A percentile compares a stretch with the other conserved stretches of the same genome.
Conservation (phyloP, 2,797 vertebrate species). For the Columba guinea region DNA sequence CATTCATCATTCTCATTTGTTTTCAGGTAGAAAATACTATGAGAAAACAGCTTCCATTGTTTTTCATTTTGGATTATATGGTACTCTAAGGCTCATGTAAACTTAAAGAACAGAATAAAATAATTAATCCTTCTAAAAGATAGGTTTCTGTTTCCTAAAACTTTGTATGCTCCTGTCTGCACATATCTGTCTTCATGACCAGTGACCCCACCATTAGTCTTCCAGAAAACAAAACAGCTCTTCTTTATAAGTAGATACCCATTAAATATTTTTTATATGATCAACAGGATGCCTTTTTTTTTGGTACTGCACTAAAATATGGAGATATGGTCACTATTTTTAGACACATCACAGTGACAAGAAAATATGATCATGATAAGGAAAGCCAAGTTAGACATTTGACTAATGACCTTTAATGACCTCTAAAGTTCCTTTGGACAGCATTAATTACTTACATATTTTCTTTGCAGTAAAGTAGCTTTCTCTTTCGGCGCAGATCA, state of each 20-base stretch:
- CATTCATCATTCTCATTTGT: neutral
- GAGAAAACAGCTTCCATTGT: neutral
- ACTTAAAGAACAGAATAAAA: neutral
- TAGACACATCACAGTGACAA: neutral
- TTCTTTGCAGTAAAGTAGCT: neutral
- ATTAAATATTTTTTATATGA: constrained; percentile 29
- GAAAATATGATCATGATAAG: neutral
- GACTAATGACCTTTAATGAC: neutral
- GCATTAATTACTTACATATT: neutral
- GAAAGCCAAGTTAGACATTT: neutral
- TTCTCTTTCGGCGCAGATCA: neutral
- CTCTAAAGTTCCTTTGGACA: neutral
- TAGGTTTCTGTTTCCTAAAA: neutral
- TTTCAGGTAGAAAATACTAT: neutral
- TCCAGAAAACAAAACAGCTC: constrained; percentile 16
- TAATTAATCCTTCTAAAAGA: neutral
- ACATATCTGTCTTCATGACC: constrained; percentile 42
- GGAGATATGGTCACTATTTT: neutral
- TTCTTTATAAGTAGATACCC: constrained; percentile 3
- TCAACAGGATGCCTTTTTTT: constrained; percentile 61
- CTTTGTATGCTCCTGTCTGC: constrained; percentile 35
- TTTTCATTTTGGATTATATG: neutral
- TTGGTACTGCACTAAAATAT: constrained; percentile 30
- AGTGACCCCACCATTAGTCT: neutral
- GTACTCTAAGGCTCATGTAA: neutral